Base-by-base conservation (phyloP, 2,888 invertebrate genomes). In the Athetis lepigone region DNA sequence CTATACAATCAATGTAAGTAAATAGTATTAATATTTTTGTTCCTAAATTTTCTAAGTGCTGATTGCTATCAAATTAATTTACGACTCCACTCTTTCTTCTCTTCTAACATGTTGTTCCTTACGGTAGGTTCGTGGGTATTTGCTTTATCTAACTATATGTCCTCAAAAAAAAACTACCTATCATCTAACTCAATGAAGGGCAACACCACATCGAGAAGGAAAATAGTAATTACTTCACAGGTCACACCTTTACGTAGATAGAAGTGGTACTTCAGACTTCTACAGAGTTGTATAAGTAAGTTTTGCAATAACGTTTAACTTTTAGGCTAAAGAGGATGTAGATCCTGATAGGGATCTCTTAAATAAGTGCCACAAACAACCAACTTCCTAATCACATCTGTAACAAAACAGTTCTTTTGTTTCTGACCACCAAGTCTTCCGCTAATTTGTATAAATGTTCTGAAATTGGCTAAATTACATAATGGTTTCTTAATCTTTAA, bases 281-380 rank as follows among this genome's bases (percentile, higher is more conserved):
- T 13, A 61, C 8, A 2, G 11, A 47, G n/a, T n/a, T 27, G 8
- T n/a, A 11, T 4, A 23, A 36, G 18, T 37, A 37, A 11, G 19
- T 39, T 16, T 33, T 56, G 29, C 37, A 56, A 39, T 7, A 45
- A 25, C 8, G 6, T 19, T 13, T 6, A 18, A 18, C n/a, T n/a
- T n/a, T 8, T 27, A 2, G 8, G 1, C 23, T 37, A 43, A n/a
- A 7, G 19, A 1, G 11, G 11, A 62, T 56, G 36, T 39, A 8
- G 11, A n/a, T 13, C 45, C 5, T n/a, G 63, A 57, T 63, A 57
- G 18, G 33, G 58, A n/a, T 68, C 45, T 58, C n/a, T 8, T 3
- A 23, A 54, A 43, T 54, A 37, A 13, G 11, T 29, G 9, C 6
- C 2, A 25, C 4, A 68, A 64, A 68, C 39, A 27, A 27, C 8